Percentiles rank a stretch among this genome's conserved stretches.
These are phyloP conservation scores for Dermolepida albohirtum DNA, from an alignment of 2,888 invertebrate species.

Conservation along the genomic window DNA sequence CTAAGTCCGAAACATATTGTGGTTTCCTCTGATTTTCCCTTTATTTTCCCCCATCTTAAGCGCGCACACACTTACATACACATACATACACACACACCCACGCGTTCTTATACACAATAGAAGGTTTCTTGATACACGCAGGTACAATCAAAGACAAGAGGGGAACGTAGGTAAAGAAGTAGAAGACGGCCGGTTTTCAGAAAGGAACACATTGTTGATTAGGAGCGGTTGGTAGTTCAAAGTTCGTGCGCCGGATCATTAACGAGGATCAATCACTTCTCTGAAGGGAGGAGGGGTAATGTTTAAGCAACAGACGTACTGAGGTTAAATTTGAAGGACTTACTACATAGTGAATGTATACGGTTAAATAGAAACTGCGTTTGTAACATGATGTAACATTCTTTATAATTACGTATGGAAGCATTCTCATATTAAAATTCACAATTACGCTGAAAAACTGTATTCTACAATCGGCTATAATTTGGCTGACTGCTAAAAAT, in stretches of 20 bases:
- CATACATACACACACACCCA: not conserved
- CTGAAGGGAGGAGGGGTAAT: slow-evolving; percentile 23
- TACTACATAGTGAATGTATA: no score
- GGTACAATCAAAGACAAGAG: slow-evolving; percentile 27
- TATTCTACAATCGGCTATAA: no score
- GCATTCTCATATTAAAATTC: no score
- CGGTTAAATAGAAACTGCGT: no score
- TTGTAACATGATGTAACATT: no score
- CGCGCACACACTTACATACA: not conserved
- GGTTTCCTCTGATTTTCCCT: slow-evolving; percentile 32
- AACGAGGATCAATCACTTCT: slow-evolving; percentile 30
- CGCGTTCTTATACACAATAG: slow-evolving; percentile 15
- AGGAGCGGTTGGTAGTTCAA: slow-evolving; percentile 38
- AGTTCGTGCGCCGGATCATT: slow-evolving; percentile 33
- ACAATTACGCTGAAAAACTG: no score
- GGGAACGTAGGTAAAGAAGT: slow-evolving; percentile 26
- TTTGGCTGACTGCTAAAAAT: no score
- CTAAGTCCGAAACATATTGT: slow-evolving; percentile 37
- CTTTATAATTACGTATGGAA: no score
- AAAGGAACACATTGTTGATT: slow-evolving; percentile 34
- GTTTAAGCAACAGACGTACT: slow-evolving; percentile 9
- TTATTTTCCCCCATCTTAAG: slow-evolving; percentile 10
- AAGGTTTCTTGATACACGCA: slow-evolving; percentile 37
- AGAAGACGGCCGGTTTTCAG: slow-evolving; percentile 22
- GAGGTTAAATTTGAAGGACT: not conserved